Base-by-base conservation (phyloP, 1,140 invertebrate species). In the Panonychus citri region DNA sequence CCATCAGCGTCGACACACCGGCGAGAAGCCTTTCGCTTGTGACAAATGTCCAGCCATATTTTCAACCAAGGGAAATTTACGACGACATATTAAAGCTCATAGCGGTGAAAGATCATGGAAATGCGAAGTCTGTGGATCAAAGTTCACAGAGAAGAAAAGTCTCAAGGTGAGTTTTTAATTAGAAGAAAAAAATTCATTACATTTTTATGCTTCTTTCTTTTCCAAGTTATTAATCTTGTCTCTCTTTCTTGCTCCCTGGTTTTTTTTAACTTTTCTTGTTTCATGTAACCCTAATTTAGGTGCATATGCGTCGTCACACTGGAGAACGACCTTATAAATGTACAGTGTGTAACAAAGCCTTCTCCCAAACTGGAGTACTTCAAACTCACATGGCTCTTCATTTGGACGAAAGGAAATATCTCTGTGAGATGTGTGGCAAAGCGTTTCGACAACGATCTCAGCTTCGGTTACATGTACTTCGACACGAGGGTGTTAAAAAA, bases 351-450 rank as follows among this genome's bases (percentile, higher is more conserved):
- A 61, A 58, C 0, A 65, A 66, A 60, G 55, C 62, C 13, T 73
- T 73, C 60, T 62, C 67, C 26, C 70, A 72, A 61, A 66, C 63
- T 10, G 66, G 68, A 21, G 66, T 72, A 25, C 62, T 74, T n/a
- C 63, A 67, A 46, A 63, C 66, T 8, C 72, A 74, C 59, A 67
- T 70, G 64, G 64, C 68, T 30, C 62, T 69, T 27, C 72, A 74
- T 57, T 64, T 66, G 15, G 64, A 67, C 34, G 61, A 67, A 34
- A 67, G 69, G 58, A 63, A 65, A 28, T 67, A 69, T 62, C 56
- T 71, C 21, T 74, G 72, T 64, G 66, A 68, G n/a, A 54, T 66
- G 17, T 74, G 72, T 64, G 71, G 71, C 3, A 70, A 71, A 59
- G 61, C 69, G 1, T 74, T 74, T 57, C 61, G 67, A 25, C 70